Percentiles rank a stretch among this genome's conserved stretches.
Conservation (phyloP, 2,888 invertebrate genomes). For the Eilema depressum region DNA sequence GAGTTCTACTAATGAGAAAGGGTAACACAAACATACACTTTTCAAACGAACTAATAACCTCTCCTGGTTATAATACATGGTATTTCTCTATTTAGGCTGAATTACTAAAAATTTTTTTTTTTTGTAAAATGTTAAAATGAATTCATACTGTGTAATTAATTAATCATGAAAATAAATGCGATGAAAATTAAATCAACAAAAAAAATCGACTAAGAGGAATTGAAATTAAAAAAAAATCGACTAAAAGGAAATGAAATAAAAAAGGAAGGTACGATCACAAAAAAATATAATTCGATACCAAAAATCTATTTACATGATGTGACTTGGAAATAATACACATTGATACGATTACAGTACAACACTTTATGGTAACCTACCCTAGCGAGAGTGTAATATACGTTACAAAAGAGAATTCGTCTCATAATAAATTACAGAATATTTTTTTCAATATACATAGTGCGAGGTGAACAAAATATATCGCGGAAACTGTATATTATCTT, state of each 20-base stretch:
- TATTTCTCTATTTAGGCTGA: not conserved
- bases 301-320: slow-evolving; percentile 79
- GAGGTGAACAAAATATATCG: slow-evolving; percentile 35
- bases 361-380: slow-evolving; percentile 57
- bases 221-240: slow-evolving; percentile 18
- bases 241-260: slow-evolving; percentile 52
- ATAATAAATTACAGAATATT: slow-evolving; percentile 53
- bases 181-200: slow-evolving; percentile 28
- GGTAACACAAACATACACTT: not conserved
- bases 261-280: slow-evolving; percentile 73
- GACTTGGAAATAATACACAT: slow-evolving; percentile 52
- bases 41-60: slow-evolving; percentile 2
- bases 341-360: slow-evolving; percentile 45
- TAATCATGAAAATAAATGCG: slow-evolving; percentile 21
- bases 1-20: slow-evolving; percentile 29
- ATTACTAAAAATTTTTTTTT: not conserved
- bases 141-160: not conserved
- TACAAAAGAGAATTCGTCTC: slow-evolving; percentile 42
- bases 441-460: slow-evolving; percentile 45
- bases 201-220: no score
- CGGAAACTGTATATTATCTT: not conserved
- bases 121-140: not conserved
- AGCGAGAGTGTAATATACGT: slow-evolving; percentile 46
- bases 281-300: slow-evolving; percentile 83
- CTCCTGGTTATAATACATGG: not conserved